Evolutionary conservation across 2,113 vertebrate species (phyloP).

Genomic region (Noturus placidus): DNA sequence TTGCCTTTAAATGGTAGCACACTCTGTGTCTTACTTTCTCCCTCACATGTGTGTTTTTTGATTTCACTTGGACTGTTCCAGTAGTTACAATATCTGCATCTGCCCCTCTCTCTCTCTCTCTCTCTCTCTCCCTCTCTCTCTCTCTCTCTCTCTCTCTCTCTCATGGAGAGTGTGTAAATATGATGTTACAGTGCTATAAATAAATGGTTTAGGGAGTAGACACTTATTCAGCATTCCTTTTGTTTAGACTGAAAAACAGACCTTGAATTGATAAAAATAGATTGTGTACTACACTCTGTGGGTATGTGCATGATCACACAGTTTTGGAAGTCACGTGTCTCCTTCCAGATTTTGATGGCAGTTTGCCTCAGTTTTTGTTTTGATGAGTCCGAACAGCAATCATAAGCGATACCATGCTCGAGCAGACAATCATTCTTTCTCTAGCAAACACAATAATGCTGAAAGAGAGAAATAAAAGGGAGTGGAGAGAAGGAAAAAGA

Average conservation of each 20-base stretch:
- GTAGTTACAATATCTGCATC: neutral
- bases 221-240: conserved; percentile 30
- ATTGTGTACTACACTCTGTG: neutral
- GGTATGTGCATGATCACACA: conserved; percentile 2
- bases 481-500: neutral
- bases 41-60: neutral
- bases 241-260: conserved; percentile 2
- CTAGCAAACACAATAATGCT: neutral
- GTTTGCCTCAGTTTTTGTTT: conserved; percentile 15
- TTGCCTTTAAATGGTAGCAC: conserved; percentile 57
- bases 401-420: neutral
- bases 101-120: neutral
- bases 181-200: conserved; percentile 23
- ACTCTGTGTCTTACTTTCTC: neutral
- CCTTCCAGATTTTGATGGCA: conserved; percentile 11
- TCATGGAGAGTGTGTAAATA: neutral
- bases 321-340: conserved; percentile 4
- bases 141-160: neutral
- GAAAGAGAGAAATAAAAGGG: conserved; percentile 14
- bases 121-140: neutral
- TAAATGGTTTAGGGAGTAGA: conserved; percentile 6
- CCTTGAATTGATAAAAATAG: neutral
- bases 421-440: neutral
- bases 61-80: neutral
- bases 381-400: conserved; percentile 17